A percentile compares a stretch with the other conserved stretches of the same genome.
phyloP scores from a whole-genome alignment of 2,888 invertebrate species.

The Lasius fuliginosus region DNA sequence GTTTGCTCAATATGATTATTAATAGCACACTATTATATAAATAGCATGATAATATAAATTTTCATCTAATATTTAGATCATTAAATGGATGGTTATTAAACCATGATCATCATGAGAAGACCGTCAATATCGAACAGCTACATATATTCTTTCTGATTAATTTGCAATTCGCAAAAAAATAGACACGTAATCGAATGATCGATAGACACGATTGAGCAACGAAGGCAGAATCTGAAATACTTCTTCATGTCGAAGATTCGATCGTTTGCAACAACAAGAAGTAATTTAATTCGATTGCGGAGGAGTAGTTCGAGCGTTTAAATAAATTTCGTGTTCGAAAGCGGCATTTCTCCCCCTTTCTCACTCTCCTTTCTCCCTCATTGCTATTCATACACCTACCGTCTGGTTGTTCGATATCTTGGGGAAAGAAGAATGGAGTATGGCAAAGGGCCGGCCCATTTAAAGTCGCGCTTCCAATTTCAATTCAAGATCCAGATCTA shows the following conservation, averaged over 20 bases:
- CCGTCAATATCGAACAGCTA: background rate
- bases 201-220: background rate
- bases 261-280: constrained; percentile 30
- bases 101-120: background rate
- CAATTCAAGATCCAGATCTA: constrained; percentile 46
- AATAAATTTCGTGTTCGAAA: constrained; percentile 39
- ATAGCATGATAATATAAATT: background rate
- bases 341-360: constrained; percentile 38
- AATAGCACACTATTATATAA: constrained; percentile 15
- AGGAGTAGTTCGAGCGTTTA: constrained; percentile 32
- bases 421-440: constrained; percentile 50
- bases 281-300: constrained; percentile 41
- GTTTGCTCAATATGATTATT: background rate
- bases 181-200: background rate
- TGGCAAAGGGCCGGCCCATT: constrained; percentile 39
- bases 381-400: constrained; percentile 74
- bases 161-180: constrained; percentile 4
- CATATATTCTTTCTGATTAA: background rate
- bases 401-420: constrained; percentile 67
- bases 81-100: background rate
- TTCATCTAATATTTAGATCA: background rate
- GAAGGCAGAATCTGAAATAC: background rate
- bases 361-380: constrained; percentile 59
- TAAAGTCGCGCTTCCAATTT: constrained; percentile 55
- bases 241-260: constrained; percentile 12